phyloP scores from a whole-genome alignment of 2,888 invertebrate species.

The Callinectes sapidus region DNA sequence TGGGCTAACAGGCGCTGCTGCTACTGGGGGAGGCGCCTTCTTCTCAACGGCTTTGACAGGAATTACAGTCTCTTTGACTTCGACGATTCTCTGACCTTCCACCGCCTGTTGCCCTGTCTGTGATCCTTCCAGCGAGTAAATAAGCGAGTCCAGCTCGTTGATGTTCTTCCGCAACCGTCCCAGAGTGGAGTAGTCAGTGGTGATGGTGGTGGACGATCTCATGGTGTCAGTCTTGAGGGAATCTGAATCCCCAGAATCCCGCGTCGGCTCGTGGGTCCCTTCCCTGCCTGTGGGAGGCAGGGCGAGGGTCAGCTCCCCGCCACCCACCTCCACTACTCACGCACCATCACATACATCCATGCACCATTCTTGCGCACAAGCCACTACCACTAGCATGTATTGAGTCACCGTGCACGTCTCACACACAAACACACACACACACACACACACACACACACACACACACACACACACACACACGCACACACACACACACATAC shows the following conservation, averaged over 20 bases:
- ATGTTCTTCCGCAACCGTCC: slow-evolving; percentile 73
- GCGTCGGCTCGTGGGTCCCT: slow-evolving; percentile 47
- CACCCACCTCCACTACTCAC: not conserved
- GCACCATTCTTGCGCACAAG: not conserved
- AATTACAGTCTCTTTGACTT: not conserved
- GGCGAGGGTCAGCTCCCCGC: slow-evolving; percentile 37
- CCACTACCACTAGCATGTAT: not conserved
- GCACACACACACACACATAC: slow-evolving; percentile 4
- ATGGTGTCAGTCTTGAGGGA: slow-evolving; percentile 56
- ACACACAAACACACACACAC: slow-evolving; percentile 20
- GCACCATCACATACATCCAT: not conserved
- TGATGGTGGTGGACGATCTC: slow-evolving; percentile 47
- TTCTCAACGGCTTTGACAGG: not conserved
- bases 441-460: not conserved
- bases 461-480: slow-evolving; percentile 7
- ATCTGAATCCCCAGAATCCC: slow-evolving; percentile 60
- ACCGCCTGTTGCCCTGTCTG: not conserved
- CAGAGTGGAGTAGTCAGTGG: slow-evolving; percentile 67
- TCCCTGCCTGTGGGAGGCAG: slow-evolving; percentile 58
- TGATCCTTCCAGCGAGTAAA: slow-evolving; percentile 71
- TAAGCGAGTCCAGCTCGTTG: slow-evolving; percentile 72
- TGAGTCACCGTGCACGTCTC: not conserved
- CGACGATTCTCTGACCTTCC: not conserved
- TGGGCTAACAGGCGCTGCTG: not conserved
- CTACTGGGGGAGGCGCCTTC: not conserved